phyloP scores from a whole-genome alignment of 2,113 vertebrate species.

The Monarcha castaneiventris region DNA sequence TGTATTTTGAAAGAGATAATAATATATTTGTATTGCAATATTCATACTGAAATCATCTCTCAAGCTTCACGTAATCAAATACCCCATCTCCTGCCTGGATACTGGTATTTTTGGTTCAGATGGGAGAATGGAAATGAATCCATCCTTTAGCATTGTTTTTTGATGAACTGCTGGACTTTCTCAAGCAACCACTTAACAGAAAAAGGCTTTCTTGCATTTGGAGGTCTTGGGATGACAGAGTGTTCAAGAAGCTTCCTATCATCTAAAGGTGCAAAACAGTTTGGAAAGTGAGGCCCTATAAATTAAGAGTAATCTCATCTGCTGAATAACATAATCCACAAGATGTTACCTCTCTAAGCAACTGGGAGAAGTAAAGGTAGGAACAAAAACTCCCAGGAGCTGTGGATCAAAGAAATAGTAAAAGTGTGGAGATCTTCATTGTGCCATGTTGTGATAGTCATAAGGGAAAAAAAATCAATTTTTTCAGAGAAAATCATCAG shows the following conservation, averaged over 20 bases:
- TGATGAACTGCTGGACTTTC: not conserved
- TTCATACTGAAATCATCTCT: not conserved
- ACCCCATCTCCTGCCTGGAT: not conserved
- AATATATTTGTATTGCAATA: constrained; percentile 17
- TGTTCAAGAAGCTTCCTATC: not conserved
- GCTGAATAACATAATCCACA: too few species aligned
- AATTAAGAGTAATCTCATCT: not conserved
- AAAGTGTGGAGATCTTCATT: not conserved
- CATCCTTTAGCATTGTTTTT: not conserved
- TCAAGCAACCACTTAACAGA: not conserved
- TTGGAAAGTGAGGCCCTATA: not conserved
- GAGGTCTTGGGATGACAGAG: not conserved
- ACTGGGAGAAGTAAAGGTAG: not conserved
- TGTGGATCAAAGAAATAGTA: not conserved
- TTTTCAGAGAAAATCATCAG: not conserved
- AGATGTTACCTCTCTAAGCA: not conserved
- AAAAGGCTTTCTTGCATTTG: not conserved
- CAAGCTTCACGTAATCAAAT: not conserved
- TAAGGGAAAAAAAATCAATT: not conserved
- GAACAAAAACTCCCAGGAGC: not conserved
- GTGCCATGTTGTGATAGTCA: not conserved
- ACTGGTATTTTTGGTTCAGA: not conserved
- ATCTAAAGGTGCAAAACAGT: not conserved
- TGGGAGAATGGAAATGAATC: not conserved
- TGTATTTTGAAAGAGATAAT: constrained; percentile 6